Evolutionary conservation across 2,797 vertebrate genomes (phyloP).

Genomic region (Cheracebus regulus): DNA sequence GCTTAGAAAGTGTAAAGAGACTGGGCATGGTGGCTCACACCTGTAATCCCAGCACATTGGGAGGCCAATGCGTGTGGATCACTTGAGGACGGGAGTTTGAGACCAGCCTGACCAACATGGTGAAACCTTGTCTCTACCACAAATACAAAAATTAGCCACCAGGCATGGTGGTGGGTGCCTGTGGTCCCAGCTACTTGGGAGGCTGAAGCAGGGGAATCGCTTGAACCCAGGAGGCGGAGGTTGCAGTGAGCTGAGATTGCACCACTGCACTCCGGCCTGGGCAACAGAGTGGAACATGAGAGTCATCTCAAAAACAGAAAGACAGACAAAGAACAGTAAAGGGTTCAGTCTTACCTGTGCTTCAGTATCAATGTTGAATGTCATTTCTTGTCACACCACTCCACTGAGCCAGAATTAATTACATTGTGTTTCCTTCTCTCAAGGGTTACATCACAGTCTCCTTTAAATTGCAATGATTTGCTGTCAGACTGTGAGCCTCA

Average conservation of each 20-base stretch:
- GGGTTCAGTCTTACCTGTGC: background rate
- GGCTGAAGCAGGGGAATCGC: background rate
- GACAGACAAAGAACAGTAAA: background rate
- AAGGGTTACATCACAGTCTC: background rate
- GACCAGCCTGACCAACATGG: background rate
- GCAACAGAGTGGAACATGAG: background rate
- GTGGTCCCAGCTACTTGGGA: background rate
- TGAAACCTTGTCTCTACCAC: background rate
- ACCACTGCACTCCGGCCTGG: background rate
- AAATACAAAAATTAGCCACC: background rate
- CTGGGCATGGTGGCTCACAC: background rate
- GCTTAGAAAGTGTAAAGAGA: background rate
- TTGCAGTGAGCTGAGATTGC: background rate
- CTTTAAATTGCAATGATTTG: background rate
- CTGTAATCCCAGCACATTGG: background rate
- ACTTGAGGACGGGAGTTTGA: background rate
- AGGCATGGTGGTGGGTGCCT: background rate
- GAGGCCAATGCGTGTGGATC: background rate
- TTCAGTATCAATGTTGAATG: background rate
- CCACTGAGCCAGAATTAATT: background rate
- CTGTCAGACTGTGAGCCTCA: background rate
- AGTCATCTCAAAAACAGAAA: background rate
- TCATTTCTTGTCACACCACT: background rate
- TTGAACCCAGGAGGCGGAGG: background rate
- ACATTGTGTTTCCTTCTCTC: background rate